These are phyloP conservation scores for Gambusia yucatana DNA, from an alignment of 2,797 vertebrate species.

Conservation along the genomic window DNA sequence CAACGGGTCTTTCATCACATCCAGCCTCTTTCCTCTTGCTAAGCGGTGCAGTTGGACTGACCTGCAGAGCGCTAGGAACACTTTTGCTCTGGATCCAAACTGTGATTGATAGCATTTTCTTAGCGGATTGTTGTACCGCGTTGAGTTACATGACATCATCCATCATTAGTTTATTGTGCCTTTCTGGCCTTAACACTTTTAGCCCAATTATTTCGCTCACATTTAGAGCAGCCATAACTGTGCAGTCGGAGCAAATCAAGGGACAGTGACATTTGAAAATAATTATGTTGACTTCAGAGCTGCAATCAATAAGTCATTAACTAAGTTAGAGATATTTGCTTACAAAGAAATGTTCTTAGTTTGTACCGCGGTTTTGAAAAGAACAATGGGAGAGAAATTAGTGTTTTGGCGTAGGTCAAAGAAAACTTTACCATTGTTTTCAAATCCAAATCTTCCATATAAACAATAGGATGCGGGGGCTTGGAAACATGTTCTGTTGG, in stretches of 20 bases:
- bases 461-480: background rate
- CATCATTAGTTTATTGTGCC: constrained; percentile 26
- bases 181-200: constrained; percentile 20
- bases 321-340: constrained; percentile 13
- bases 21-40: constrained; percentile 11
- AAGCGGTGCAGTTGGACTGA: constrained; percentile 19
- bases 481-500: background rate
- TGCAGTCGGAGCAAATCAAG: constrained; percentile 33
- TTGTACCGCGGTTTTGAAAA: background rate
- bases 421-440: background rate
- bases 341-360: constrained; percentile 24
- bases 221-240: constrained; percentile 25
- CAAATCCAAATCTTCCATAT: constrained; percentile 4
- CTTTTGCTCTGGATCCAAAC: constrained; percentile 26
- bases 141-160: constrained; percentile 35
- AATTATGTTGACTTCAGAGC: background rate
- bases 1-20: constrained; percentile 24
- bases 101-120: constrained; percentile 41
- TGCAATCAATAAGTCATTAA: constrained; percentile 35
- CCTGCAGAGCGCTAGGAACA: constrained; percentile 20
- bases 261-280: constrained; percentile 11
- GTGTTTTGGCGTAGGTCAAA: constrained; percentile 3
- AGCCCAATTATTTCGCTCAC: constrained; percentile 30
- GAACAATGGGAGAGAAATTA: constrained; percentile 15
- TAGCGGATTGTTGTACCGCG: background rate